Evolutionary conservation across 2,797 vertebrate species (phyloP).

Genomic region (Pteropus rufus): DNA sequence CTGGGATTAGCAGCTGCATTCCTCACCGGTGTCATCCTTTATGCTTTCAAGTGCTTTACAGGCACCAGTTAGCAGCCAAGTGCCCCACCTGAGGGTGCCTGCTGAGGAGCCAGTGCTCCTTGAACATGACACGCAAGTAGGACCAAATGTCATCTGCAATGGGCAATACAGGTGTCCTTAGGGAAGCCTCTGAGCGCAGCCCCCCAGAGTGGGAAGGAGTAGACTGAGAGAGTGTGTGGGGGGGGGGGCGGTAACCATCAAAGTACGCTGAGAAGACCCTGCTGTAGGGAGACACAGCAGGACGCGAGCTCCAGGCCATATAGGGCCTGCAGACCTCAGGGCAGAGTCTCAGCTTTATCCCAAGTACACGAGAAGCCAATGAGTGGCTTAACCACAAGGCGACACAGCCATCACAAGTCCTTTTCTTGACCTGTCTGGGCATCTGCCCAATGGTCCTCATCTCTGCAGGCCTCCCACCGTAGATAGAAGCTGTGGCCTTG

Average conservation of each 20-base stretch:
- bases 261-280: background rate
- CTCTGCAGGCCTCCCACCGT: background rate
- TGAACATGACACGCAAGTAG: background rate
- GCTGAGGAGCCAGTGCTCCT: background rate
- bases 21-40: constrained; percentile 53
- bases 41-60: constrained; percentile 57
- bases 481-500: background rate
- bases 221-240: background rate
- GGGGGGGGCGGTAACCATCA: background rate
- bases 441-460: background rate
- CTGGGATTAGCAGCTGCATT: constrained; percentile 57
- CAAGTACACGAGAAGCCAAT: background rate
- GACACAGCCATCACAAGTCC: background rate
- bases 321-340: background rate
- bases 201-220: background rate
- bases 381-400: background rate
- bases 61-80: constrained; percentile 53
- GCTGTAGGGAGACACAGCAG: background rate
- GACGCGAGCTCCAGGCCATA: rapidly evolving
- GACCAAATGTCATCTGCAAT: background rate
- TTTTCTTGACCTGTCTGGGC: background rate
- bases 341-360: background rate
- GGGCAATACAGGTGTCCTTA: background rate
- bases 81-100: background rate
- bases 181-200: background rate